Evolutionary conservation across 2,888 invertebrate species (phyloP), one percentile per base, ranked within the genome.

Genomic region (Plusia festucae): DNA sequence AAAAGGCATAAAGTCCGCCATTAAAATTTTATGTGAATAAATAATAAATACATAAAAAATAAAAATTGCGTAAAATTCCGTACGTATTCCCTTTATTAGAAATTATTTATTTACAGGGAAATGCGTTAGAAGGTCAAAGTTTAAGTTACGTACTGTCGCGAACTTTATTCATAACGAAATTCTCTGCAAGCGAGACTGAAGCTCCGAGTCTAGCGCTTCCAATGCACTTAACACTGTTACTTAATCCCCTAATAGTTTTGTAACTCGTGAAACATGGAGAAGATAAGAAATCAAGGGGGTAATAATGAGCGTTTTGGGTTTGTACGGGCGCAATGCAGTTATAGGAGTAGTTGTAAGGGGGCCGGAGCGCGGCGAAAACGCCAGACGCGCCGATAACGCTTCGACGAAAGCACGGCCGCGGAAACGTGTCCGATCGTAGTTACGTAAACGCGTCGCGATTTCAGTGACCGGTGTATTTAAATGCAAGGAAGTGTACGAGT

Each of bases 241-340:
- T 63, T 44, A 53, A 67, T 63, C 46, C 46, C 65, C 16, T 30
- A 18, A 46, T 11, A 56, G 24, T 32, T 24, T 51, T 22, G 9
- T 20, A 60, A 51, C n/a, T 68, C 46, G 1, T 56, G 40, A 7
- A 56, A 32, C 22, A 20, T 18, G 18, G 3, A 20, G 32, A 55
- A 71, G 51, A 76, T 70, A 65, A 52, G 71, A 59, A 75, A 67
- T 71, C 70, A 68, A 78, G 73, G 70, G n/a, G 65, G 69, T 65
- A 70, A 65, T 75, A 73, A 64, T 76, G 65, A 76, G 65, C 66
- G 63, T 73, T 79, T 78, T 71, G 68, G 74, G 70, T 81, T 81
- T 78, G 65, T 82, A 83, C 75, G 85, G 85, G 90, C 94, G 94
- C 94, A 94, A 89, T 94, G 94, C 94, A 94, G 94, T 91, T 91